phyloP scores from a whole-genome alignment of 2,888 invertebrate genomes.

The Hypsopygia costalis region DNA sequence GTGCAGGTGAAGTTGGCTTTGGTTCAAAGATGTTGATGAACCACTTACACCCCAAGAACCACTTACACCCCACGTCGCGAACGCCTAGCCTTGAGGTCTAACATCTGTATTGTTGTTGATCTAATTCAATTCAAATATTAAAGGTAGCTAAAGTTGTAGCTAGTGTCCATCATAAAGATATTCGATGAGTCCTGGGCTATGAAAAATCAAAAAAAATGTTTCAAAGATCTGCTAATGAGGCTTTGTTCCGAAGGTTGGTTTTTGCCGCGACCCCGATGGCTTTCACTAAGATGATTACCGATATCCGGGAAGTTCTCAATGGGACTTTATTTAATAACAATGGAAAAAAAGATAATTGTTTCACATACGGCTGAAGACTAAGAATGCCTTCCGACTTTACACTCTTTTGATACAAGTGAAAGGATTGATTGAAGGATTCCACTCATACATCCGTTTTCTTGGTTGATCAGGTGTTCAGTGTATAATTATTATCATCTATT shows the following conservation, averaged over 20 bases:
- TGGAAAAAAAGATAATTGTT: slow-evolving; percentile 68
- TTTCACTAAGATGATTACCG: slow-evolving; percentile 64
- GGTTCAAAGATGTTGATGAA: no score
- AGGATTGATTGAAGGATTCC: slow-evolving; percentile 22
- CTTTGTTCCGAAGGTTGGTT: slow-evolving; percentile 36
- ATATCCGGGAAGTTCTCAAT: slow-evolving; percentile 73
- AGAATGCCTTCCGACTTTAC: slow-evolving; percentile 30
- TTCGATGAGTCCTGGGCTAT: no score
- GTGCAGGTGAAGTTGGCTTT: no score
- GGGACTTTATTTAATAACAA: slow-evolving; percentile 56
- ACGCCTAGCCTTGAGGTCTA: no score
- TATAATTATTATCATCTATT: no score
- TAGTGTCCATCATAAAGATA: no score
- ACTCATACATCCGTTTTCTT: slow-evolving; percentile 5
- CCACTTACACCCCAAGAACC: no score
- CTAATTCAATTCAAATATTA: no score
- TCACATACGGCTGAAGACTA: slow-evolving; percentile 42
- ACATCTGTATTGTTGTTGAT: no score
- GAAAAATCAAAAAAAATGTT: no score
- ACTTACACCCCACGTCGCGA: no score
- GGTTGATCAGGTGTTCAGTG: background rate
- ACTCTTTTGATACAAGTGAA: slow-evolving; percentile 20
- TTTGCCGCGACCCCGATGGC: slow-evolving; percentile 35
- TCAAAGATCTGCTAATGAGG: slow-evolving; percentile 27
- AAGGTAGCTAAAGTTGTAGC: no score